Conservation (phyloP, 2,797 vertebrate species). For the Clarias pachynema region DNA sequence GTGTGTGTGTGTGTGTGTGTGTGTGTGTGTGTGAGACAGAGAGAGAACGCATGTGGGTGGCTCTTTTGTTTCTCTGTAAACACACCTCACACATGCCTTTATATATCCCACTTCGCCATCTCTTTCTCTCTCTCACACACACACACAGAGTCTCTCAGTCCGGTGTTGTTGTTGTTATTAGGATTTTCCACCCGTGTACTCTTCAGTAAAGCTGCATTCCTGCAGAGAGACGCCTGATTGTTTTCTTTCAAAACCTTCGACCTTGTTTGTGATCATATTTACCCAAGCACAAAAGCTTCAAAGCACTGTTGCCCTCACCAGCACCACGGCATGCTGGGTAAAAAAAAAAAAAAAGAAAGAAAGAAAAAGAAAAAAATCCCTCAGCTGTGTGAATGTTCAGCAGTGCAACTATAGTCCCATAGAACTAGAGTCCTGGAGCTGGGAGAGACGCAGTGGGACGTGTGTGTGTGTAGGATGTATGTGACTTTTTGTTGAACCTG, state of each 20-base stretch:
- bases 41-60: conserved; percentile 14
- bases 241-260: neutral
- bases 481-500: neutral
- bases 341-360: neutral
- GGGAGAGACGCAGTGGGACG: neutral
- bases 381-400: neutral
- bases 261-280: conserved; percentile 37
- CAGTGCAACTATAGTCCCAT: neutral
- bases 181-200: conserved; percentile 3
- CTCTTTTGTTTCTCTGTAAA: conserved; percentile 37
- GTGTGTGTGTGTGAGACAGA: neutral
- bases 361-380: neutral
- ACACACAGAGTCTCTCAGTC: neutral
- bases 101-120: neutral
- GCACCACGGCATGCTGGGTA: conserved; percentile 32
- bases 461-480: neutral
- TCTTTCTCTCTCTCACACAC: neutral
- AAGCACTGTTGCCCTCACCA: conserved; percentile 2
- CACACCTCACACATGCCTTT: conserved; percentile 27
- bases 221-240: conserved; percentile 13
- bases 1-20: conserved; percentile 1
- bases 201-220: neutral
- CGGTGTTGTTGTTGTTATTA: neutral
- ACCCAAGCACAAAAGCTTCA: conserved; percentile 39
- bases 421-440: neutral